These are phyloP conservation scores for Patella caerulea DNA, from an alignment of 2,888 invertebrate species.

Conservation along the genomic window DNA sequence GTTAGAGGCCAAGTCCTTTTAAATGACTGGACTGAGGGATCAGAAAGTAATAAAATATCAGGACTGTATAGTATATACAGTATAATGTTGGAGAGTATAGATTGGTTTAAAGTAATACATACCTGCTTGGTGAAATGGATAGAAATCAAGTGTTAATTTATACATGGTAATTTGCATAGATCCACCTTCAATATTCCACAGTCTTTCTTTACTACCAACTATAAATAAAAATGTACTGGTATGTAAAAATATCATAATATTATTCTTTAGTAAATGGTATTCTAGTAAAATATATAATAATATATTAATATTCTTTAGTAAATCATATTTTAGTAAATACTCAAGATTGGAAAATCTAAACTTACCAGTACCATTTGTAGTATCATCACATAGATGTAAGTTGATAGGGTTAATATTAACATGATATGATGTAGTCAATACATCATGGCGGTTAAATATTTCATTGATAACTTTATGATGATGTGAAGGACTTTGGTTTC, in stretches of 20 bases:
- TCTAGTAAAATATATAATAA: background rate
- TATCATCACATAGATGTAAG: conserved; percentile 95
- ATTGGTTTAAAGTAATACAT: conserved; percentile 22
- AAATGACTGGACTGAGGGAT: too few species aligned
- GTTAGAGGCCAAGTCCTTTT: too few species aligned
- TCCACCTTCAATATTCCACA: conserved; percentile 82
- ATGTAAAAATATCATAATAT: background rate
- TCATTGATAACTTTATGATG: conserved; percentile 65
- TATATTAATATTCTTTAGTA: conserved; percentile 1
- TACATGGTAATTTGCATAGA: conserved; percentile 92
- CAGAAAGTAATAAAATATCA: background rate
- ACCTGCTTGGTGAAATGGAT: conserved; percentile 93
- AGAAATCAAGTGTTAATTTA: conserved; percentile 85
- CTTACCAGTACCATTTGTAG: conserved; percentile 54
- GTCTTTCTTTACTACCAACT: conserved; percentile 16
- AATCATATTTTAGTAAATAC: background rate
- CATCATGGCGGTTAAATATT: conserved; percentile 89
- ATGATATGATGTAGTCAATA: conserved; percentile 98
- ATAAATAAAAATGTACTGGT: background rate
- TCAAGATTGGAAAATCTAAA: background rate
- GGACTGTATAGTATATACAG: background rate
- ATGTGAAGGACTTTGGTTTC: conserved; percentile 25
- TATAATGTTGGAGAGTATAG: background rate
- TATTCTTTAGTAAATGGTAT: background rate
- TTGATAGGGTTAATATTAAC: conserved; percentile 89